Conservation (phyloP, 2,888 invertebrate species). For the Hoplodrina ambigua region DNA sequence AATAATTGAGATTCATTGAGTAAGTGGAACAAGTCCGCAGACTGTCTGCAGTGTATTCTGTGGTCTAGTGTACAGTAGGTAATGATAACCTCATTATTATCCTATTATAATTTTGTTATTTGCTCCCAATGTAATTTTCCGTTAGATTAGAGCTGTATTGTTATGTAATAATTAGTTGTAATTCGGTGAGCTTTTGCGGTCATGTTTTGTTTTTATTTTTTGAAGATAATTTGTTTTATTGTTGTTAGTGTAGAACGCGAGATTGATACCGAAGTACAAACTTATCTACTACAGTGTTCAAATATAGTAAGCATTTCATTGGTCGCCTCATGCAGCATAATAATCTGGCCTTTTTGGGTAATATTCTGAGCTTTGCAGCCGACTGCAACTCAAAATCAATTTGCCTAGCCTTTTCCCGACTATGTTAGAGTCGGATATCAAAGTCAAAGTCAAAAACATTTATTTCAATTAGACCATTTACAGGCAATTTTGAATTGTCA, state of each 20-base stretch:
- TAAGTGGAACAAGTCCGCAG: conserved; percentile 73
- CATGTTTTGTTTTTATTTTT: conserved; percentile 6
- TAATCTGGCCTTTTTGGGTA: background rate
- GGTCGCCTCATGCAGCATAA: background rate
- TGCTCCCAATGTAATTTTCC: conserved; percentile 78
- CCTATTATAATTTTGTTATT: conserved; percentile 76
- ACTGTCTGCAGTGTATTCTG: conserved; percentile 67
- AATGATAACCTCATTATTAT: conserved; percentile 81
- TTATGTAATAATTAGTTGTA: conserved; percentile 37
- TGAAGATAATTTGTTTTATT: conserved; percentile 6
- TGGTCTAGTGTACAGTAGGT: conserved; percentile 65
- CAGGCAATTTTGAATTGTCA: no score
- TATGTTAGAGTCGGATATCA: no score
- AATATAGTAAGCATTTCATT: background rate
- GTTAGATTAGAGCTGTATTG: conserved; percentile 59
- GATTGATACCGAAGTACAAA: conserved; percentile 7
- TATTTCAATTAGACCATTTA: no score
- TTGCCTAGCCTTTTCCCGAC: no score
- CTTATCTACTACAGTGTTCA: background rate
- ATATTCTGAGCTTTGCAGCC: no score
- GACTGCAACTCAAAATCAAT: no score
- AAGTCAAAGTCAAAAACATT: no score
- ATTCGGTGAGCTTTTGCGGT: conserved; percentile 38
- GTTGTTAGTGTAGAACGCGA: conserved; percentile 3
- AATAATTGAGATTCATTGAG: conserved; percentile 71